Base-by-base conservation (phyloP, 2,113 vertebrate genomes). In the Ophiodon elongatus region DNA sequence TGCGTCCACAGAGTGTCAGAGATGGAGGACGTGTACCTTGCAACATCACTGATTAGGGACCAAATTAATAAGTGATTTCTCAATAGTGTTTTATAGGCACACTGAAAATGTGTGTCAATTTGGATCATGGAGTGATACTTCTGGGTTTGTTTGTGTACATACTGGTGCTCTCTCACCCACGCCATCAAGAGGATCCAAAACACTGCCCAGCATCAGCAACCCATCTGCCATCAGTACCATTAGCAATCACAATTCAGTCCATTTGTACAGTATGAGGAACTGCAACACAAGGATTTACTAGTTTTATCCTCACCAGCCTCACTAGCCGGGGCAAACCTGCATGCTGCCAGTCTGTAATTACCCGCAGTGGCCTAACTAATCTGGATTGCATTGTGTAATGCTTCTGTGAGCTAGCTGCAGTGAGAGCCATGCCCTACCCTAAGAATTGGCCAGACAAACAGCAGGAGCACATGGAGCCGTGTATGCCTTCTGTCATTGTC, bases 381-480 rank as follows among this genome's bases (percentile, higher is more conserved):
- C 71, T 82, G 74, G 73, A 85, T 69, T 76, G 71, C 39, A 66
- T 23, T 79, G 31, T 70, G 69, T 63, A 39, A 81, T 83, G 69
- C 31, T 33, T 79, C 25, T 63, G 54, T 41, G 75, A 78, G 33
- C 60, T 73, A 17, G 65, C 79, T 76, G 72, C 79, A 71, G 76
- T 52, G 73, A 85, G 72, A 74, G 76, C 59, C 70, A 9, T 65
- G 80, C 56, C 56, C 78, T 69, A 64, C 71, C 62, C 67, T 47
- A 47, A 71, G 84, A 86, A 59, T 37, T 45, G 52, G 56, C 68
- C 79, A 89, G 76, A 80, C 68, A 76, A 83, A 84, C 70, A 88
- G 76, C 37, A 43, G 77, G 75, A 87, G 74, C 84, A 75, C 82
- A 79, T 47, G 80, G 80, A 77, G 85, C 80, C 70, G 82, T 82